A percentile compares a stretch with the other conserved stretches of the same genome.
Conservation (phyloP, 23 tunicate genomes). For the Oikopleura vanhoeffeni region DNA sequence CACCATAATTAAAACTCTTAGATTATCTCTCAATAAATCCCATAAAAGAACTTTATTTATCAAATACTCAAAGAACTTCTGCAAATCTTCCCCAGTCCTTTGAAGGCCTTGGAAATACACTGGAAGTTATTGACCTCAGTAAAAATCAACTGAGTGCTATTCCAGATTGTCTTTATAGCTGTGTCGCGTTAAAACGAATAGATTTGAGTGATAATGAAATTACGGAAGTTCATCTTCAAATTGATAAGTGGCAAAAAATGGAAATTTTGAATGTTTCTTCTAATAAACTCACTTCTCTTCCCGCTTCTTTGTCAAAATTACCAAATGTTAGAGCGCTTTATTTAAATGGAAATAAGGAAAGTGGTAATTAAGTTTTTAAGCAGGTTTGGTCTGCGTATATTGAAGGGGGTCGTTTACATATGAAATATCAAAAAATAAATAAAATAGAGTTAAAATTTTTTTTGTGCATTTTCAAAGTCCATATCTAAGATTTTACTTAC, state of each 20-base stretch:
- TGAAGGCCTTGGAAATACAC: background rate
- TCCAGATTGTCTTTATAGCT: background rate
- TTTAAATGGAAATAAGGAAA: background rate
- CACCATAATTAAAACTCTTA: too few relatives aligned
- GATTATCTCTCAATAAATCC: background rate
- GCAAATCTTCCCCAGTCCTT: background rate
- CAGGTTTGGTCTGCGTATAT: too few relatives aligned
- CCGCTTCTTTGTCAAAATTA: background rate
- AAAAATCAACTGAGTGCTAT: background rate
- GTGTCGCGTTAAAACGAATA: background rate
- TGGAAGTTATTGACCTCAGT: slow-evolving; percentile 9
- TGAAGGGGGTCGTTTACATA: too few relatives aligned
- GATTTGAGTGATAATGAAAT: background rate
- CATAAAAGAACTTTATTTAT: background rate
- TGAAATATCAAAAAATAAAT: too few relatives aligned
- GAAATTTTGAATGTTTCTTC: background rate
- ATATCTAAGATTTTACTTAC: too few relatives aligned
- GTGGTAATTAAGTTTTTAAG: too few relatives aligned
- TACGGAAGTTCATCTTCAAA: background rate
- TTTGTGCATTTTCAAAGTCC: too few relatives aligned
- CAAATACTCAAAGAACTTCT: slow-evolving; percentile 4
- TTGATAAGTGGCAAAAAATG: background rate
- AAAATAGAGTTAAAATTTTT: too few relatives aligned
- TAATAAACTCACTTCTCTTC: slow-evolving; percentile 7
- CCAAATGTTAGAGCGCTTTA: background rate